phyloP scores from a whole-genome alignment of 35 echinoderm and acorn worm genomes.

The Heliocidaris tuberculata region DNA sequence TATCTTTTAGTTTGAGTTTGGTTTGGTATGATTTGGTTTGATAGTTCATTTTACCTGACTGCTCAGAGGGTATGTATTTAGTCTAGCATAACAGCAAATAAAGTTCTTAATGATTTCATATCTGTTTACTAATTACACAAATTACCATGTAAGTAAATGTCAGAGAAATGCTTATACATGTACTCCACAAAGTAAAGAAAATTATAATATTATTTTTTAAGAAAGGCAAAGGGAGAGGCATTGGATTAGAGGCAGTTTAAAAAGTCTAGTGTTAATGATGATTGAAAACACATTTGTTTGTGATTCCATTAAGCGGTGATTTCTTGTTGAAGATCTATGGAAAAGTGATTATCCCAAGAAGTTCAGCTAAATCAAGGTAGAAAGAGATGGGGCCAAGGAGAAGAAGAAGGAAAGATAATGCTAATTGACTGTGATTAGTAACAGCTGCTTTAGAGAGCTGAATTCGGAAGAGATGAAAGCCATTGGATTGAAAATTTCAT shows the following conservation, averaged over 20 bases:
- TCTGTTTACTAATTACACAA: too few relatives aligned
- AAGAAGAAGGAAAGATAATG: slow-evolving; percentile 24
- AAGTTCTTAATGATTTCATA: too few relatives aligned
- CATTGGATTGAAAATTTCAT: slow-evolving; percentile 24
- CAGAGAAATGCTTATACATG: too few relatives aligned
- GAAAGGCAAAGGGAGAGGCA: not conserved
- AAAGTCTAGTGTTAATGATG: slow-evolving; percentile 13
- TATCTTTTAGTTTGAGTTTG: not conserved
- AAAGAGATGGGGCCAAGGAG: slow-evolving; percentile 27
- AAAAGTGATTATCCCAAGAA: slow-evolving; percentile 23
- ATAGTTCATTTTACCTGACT: not conserved
- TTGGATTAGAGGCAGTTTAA: not conserved
- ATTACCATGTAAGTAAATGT: too few relatives aligned
- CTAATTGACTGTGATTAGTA: slow-evolving; percentile 35
- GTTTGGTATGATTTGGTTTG: not conserved
- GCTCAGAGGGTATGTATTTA: not conserved
- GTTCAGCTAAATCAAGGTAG: not conserved
- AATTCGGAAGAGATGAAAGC: not conserved
- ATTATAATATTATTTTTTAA: not conserved
- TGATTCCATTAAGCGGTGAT: slow-evolving; percentile 16
- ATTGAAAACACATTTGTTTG: slow-evolving; percentile 39
- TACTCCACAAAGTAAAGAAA: too few relatives aligned
- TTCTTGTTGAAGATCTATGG: not conserved
- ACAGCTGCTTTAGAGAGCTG: not conserved
- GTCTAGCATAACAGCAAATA: too few relatives aligned